A percentile compares a stretch with the other conserved stretches of the same genome.
phyloP scores from a whole-genome alignment of 2,113 vertebrate species.

The Pelobates fuscus region DNA sequence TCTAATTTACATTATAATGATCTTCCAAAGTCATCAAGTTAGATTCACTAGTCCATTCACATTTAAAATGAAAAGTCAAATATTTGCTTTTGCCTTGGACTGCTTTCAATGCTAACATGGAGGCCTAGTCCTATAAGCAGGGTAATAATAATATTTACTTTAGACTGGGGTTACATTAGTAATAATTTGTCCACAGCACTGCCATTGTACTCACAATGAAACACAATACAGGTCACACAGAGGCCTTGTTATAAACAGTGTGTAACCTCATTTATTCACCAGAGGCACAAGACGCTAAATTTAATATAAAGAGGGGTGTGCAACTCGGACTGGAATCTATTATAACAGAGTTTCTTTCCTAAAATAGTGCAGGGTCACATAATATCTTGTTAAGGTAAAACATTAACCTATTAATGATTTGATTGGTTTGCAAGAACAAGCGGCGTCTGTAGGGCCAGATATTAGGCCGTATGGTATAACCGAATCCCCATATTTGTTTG shows the following conservation, averaged over 20 bases:
- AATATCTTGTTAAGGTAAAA: too few species aligned
- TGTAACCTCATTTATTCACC: background rate
- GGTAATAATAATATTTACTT: conserved; percentile 20
- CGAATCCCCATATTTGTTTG: too few species aligned
- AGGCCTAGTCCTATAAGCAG: background rate
- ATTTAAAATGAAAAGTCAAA: too few species aligned
- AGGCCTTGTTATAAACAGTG: background rate
- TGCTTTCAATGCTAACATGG: too few species aligned
- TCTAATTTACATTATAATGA: too few species aligned
- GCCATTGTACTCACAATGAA: background rate
- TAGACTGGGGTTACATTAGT: conserved; percentile 25
- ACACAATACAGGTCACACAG: background rate
- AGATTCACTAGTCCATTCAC: too few species aligned
- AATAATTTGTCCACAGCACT: conserved; percentile 9
- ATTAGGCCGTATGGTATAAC: too few species aligned
- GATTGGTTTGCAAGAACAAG: too few species aligned
- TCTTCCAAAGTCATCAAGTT: too few species aligned
- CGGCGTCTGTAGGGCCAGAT: too few species aligned
- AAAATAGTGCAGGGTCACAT: background rate
- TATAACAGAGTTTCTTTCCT: background rate
- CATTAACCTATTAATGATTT: too few species aligned
- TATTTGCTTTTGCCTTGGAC: too few species aligned
- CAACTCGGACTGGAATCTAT: background rate
- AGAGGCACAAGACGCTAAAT: background rate
- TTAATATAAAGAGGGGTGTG: background rate